phyloP scores from a whole-genome alignment of 2,888 invertebrate species.

The Phalera bucephala region DNA sequence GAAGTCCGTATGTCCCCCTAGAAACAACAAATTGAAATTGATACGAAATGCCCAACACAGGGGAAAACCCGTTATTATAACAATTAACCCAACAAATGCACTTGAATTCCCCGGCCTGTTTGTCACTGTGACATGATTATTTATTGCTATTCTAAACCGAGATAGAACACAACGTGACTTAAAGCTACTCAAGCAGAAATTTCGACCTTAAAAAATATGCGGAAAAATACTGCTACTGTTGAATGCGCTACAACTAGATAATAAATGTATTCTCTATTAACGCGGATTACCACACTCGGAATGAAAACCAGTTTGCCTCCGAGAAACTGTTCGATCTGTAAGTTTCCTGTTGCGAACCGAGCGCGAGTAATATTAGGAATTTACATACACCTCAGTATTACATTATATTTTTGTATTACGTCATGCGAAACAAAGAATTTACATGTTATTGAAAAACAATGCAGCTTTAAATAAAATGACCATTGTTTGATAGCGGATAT shows the following conservation, averaged over 20 bases:
- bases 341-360: constrained; percentile 42
- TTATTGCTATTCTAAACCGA: neutral
- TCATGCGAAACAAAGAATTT: constrained; percentile 1
- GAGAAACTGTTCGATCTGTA: constrained; percentile 34
- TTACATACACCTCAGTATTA: constrained; percentile 9
- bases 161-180: neutral
- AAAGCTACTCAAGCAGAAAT: neutral
- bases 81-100: neutral
- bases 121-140: neutral
- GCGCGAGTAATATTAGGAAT: constrained; percentile 29
- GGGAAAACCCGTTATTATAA: neutral
- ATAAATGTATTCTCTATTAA: constrained; percentile 21
- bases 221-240: constrained; percentile 6
- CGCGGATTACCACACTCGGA: constrained; percentile 32
- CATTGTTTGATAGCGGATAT: constrained; percentile 5
- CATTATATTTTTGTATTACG: constrained; percentile 12
- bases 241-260: constrained; percentile 1
- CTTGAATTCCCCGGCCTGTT: neutral
- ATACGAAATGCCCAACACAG: too few relatives aligned
- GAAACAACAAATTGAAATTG: neutral
- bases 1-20: too few relatives aligned
- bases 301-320: constrained; percentile 43
- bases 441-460: constrained; percentile 13
- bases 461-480: constrained; percentile 12
- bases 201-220: neutral